phyloP scores from a whole-genome alignment of 2,888 invertebrate genomes.

The Eustalomyia histrio region DNA sequence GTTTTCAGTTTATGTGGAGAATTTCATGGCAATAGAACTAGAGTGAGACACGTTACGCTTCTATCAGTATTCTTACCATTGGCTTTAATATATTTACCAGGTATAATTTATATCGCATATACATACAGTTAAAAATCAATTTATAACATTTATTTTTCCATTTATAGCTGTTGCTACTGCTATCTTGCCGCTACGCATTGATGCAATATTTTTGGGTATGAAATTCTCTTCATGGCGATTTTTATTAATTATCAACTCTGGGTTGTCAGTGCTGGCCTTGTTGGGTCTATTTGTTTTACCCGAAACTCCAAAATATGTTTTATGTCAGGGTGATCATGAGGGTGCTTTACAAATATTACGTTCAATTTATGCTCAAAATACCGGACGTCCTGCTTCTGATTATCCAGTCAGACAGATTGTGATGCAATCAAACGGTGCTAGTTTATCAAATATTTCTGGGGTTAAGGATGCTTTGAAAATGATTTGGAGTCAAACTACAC shows the following conservation, averaged over 20 bases:
- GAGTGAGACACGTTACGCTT: constrained; percentile 82
- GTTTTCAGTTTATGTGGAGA: constrained; percentile 83
- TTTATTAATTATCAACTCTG: constrained; percentile 83
- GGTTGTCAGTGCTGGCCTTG: constrained; percentile 84
- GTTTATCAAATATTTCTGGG: constrained; percentile 71
- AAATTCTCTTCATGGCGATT: constrained; percentile 87
- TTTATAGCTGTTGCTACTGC: constrained; percentile 84
- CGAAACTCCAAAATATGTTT: constrained; percentile 89
- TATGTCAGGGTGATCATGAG: constrained; percentile 82
- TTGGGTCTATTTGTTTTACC: constrained; percentile 83
- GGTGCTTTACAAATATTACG: constrained; percentile 83
- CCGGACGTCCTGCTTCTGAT: constrained; percentile 77
- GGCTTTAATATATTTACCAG: constrained; percentile 81
- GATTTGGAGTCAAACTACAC: constrained; percentile 76
- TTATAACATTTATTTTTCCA: not conserved
- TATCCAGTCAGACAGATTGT: constrained; percentile 80
- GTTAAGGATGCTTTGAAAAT: constrained; percentile 72
- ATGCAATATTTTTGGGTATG: constrained; percentile 81
- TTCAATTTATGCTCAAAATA: constrained; percentile 82
- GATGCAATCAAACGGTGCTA: constrained; percentile 71
- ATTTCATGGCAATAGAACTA: constrained; percentile 80
- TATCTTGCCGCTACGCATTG: constrained; percentile 83
- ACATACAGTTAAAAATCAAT: not conserved
- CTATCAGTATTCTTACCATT: constrained; percentile 82
- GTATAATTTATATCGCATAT: constrained; percentile 70